Percentiles rank a stretch among this genome's conserved stretches.
Evolutionary conservation across 2,888 invertebrate genomes (phyloP).

Genomic region (Cantharis nigra): DNA sequence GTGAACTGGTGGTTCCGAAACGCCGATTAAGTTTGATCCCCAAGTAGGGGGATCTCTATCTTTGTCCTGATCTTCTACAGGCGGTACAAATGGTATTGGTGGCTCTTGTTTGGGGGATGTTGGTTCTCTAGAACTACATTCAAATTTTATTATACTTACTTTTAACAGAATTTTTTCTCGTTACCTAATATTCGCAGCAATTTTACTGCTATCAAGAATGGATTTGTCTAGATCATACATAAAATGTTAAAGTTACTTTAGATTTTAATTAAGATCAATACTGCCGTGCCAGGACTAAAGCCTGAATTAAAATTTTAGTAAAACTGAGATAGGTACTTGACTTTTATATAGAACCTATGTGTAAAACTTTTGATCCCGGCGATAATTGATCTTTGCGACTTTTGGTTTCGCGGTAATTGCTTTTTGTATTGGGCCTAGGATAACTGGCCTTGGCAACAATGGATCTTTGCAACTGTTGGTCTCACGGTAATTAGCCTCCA

Average conservation of each 20-base stretch:
- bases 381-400: too few relatives aligned
- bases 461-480: too few relatives aligned
- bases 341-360: too few relatives aligned
- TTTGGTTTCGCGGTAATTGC: too few relatives aligned
- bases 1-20: constrained; percentile 35
- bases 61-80: constrained; percentile 4
- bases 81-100: constrained; percentile 42
- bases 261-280: not conserved
- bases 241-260: not conserved
- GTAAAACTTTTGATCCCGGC: too few relatives aligned
- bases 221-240: not conserved
- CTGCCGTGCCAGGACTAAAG: too few relatives aligned
- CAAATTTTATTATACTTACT: not conserved
- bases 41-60: constrained; percentile 45
- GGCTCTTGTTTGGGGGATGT: constrained; percentile 24
- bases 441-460: too few relatives aligned
- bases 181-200: not conserved
- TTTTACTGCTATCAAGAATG: not conserved
- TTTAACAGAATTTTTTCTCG: not conserved
- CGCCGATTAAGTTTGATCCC: constrained; percentile 52
- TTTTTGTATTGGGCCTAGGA: too few relatives aligned
- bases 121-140: not conserved
- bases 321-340: too few relatives aligned
- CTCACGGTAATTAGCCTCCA: too few relatives aligned
- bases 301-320: too few relatives aligned